Base-by-base conservation (phyloP, 1,140 invertebrate species). In the Pinna nobilis region DNA sequence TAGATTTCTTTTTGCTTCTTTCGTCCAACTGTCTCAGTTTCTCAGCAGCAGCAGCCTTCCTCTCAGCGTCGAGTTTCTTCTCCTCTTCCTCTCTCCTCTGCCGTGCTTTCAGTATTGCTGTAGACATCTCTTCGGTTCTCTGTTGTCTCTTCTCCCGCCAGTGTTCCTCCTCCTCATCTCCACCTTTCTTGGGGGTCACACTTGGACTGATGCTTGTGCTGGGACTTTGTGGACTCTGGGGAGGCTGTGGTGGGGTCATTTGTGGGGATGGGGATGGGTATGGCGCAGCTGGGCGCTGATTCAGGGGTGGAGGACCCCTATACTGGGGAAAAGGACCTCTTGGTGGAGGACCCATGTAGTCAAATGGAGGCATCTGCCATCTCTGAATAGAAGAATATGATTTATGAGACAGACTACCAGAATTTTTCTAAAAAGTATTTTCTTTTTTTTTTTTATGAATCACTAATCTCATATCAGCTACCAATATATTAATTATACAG, bases 51-150 rank as follows among this genome's bases (percentile, higher is more conserved):
- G 92, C 92, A 13, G 91, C 84, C 66, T 84, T 86, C 67, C 86
- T 77, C 33, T 87, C 91, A 73, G 92, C 91, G 74, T 93, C 92
- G 79, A 91, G 94, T 57, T 93, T 91, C 78, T 94, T 93, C 83
- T 96, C 94, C 84, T 95, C 94, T 80, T 96, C 94, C 81, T 95
- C 94, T 78, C 94, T 93, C 15, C 94, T 91, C 75, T 94, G 92
- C 28, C 94, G 92, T 0, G 95, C 95, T 61, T 94, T 90, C 76
- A 94, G 94, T 3, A 94, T 92, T 1, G 92, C 93, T 44, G 92
- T 91, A 1, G 92, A 92, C 20, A 96, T 91, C 88, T 94, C 92
- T 83, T 91, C 90, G 76, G 93, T 92, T 59, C 94, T 92, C 70
- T 88, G 85, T 69, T 92, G 90, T 20, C 93, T 90, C 73, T 92